Conservation (phyloP, 2,113 vertebrate genomes). For the Syrmaticus mikado region DNA sequence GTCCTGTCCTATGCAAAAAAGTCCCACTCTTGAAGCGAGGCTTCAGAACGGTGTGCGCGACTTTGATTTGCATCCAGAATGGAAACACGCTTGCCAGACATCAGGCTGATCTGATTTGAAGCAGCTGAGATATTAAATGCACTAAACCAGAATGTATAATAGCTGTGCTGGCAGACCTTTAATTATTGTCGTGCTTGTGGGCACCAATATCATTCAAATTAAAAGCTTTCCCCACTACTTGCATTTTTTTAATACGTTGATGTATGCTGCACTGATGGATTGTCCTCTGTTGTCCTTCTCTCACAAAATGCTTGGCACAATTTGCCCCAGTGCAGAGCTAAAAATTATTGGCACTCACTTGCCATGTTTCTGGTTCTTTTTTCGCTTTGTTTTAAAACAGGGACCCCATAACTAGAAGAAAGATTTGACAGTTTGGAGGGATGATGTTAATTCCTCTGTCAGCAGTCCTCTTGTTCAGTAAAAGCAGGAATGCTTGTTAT, state of each 20-base stretch:
- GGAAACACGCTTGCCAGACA: constrained; percentile 62
- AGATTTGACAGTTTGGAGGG: neutral
- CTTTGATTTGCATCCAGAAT: constrained; percentile 73
- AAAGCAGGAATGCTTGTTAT: neutral
- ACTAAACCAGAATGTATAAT: constrained; percentile 71
- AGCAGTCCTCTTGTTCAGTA: neutral
- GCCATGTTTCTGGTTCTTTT: neutral
- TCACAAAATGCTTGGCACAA: constrained; percentile 43
- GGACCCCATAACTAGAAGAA: neutral
- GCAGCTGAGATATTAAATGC: constrained; percentile 74
- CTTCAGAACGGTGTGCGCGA: neutral
- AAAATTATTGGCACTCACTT: constrained; percentile 12
- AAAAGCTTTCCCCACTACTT: constrained; percentile 65
- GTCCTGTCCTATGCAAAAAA: constrained; percentile 56
- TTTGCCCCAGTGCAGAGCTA: constrained; percentile 31
- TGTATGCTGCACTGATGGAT: constrained; percentile 54
- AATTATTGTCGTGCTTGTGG: constrained; percentile 73
- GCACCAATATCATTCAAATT: constrained; percentile 73
- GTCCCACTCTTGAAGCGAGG: constrained; percentile 29
- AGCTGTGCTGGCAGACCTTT: constrained; percentile 71
- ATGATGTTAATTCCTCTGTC: neutral
- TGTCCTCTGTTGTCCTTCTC: constrained; percentile 68
- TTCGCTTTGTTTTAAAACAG: constrained; percentile 7
- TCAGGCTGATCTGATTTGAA: constrained; percentile 71
- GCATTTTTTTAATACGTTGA: constrained; percentile 63